These are phyloP conservation scores for Petrophora chlorosata DNA, from an alignment of 2,888 invertebrate species.

Conservation along the genomic window DNA sequence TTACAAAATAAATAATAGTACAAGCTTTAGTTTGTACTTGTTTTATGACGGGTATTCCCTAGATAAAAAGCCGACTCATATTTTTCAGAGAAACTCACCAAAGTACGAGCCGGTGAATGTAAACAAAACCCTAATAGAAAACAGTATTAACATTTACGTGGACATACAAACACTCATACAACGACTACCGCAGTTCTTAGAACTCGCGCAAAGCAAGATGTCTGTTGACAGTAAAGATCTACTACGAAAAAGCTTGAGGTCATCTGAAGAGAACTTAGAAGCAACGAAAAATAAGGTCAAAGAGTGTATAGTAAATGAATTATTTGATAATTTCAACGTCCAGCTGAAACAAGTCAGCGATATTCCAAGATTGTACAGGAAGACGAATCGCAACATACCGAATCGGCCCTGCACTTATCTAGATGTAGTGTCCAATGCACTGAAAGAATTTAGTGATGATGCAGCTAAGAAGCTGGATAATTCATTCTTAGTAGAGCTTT, in stretches of 20 bases:
- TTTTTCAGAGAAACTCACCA: slow-evolving; percentile 59
- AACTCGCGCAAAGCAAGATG: slow-evolving; percentile 57
- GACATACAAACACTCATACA: slow-evolving; percentile 60
- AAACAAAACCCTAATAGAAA: slow-evolving; percentile 65
- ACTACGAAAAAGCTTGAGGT: slow-evolving; percentile 55
- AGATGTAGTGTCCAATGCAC: slow-evolving; percentile 85
- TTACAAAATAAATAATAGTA: no score
- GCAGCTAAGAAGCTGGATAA: slow-evolving; percentile 67
- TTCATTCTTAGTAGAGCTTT: slow-evolving; percentile 59
- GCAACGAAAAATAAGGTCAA: slow-evolving; percentile 59
- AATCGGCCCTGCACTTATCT: slow-evolving; percentile 92
- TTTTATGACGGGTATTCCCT: no score
- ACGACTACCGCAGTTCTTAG: slow-evolving; percentile 59
- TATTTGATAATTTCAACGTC: slow-evolving; percentile 73
- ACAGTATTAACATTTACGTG: slow-evolving; percentile 68
- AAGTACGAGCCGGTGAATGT: slow-evolving; percentile 59
- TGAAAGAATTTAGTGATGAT: slow-evolving; percentile 83
- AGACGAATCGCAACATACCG: slow-evolving; percentile 95
- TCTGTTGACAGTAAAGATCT: slow-evolving; percentile 52
- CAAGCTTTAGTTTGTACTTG: no score
- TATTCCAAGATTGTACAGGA: slow-evolving; percentile 95
- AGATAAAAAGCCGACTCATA: slow-evolving; percentile 3
- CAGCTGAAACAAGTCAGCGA: slow-evolving; percentile 93
- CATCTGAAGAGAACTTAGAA: slow-evolving; percentile 55
- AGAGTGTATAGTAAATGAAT: slow-evolving; percentile 70